phyloP scores from a whole-genome alignment of 2,113 vertebrate species.

The Pygathrix nemaeus region DNA sequence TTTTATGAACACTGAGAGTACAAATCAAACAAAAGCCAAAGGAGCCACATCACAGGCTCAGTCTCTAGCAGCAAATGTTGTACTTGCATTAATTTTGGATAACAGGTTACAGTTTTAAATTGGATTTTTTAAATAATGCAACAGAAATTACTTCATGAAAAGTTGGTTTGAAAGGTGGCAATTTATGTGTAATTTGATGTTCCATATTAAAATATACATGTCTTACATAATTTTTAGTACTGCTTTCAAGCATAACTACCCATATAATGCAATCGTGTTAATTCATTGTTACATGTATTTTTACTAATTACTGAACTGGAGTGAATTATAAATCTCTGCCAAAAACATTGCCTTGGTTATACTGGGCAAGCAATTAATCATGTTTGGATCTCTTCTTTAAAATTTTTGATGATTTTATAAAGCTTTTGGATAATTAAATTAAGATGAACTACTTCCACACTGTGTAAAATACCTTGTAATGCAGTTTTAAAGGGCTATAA shows the following conservation, averaged over 20 bases:
- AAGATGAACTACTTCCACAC: background rate
- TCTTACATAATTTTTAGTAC: slow-evolving; percentile 58
- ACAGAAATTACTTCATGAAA: slow-evolving; percentile 39
- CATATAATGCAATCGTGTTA: slow-evolving; percentile 18
- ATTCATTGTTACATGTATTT: slow-evolving; percentile 63
- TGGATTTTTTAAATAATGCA: background rate
- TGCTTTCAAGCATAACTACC: slow-evolving; percentile 43
- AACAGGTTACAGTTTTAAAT: background rate
- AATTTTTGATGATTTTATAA: slow-evolving; percentile 2
- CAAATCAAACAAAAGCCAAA: background rate
- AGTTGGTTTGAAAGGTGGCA: slow-evolving; percentile 46
- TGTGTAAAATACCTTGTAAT: background rate
- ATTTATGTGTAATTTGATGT: slow-evolving; percentile 40
- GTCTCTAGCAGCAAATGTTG: background rate
- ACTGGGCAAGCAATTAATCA: slow-evolving; percentile 48
- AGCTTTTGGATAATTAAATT: slow-evolving; percentile 21
- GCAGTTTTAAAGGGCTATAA: slow-evolving; percentile 37
- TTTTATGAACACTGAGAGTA: background rate
- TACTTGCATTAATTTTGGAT: background rate
- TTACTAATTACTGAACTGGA: slow-evolving; percentile 58
- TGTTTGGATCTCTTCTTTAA: slow-evolving; percentile 8
- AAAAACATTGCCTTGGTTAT: slow-evolving; percentile 43
- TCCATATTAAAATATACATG: slow-evolving; percentile 30
- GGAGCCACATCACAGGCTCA: background rate
- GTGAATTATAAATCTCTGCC: slow-evolving; percentile 58